These are phyloP conservation scores for Caerostris extrusa DNA, from an alignment of 1,140 invertebrate genomes.

Conservation along the genomic window DNA sequence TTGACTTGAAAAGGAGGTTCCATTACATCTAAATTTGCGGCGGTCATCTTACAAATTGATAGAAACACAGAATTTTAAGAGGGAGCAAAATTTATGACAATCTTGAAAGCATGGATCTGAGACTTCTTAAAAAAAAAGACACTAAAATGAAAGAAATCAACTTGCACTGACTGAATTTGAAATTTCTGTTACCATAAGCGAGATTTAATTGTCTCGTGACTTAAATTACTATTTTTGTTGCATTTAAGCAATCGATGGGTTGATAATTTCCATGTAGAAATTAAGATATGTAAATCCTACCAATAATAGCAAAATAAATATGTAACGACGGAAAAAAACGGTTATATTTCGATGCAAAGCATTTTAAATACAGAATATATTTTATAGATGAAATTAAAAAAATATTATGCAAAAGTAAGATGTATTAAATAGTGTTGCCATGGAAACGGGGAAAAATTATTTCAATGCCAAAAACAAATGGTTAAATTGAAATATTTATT, in stretches of 20 bases:
- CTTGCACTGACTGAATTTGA: slow-evolving; percentile 4
- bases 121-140: neutral
- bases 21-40: neutral
- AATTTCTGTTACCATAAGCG: neutral
- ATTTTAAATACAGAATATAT: too few species aligned
- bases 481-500: too few species aligned
- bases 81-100: neutral
- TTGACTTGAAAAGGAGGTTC: neutral
- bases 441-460: too few species aligned
- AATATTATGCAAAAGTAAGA: too few species aligned
- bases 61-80: neutral
- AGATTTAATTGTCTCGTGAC: neutral
- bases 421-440: too few species aligned
- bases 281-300: too few species aligned
- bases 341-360: too few species aligned
- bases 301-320: too few species aligned
- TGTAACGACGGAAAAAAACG: too few species aligned
- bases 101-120: slow-evolving; percentile 27
- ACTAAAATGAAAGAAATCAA: slow-evolving; percentile 17
- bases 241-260: neutral
- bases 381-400: too few species aligned
- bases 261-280: neutral
- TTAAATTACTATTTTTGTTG: neutral
- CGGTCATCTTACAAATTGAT: neutral
- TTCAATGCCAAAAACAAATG: too few species aligned